Evolutionary conservation across 1,140 invertebrate genomes (phyloP), one percentile per base, ranked within the genome.

Genomic region (Pissodes strobi): DNA sequence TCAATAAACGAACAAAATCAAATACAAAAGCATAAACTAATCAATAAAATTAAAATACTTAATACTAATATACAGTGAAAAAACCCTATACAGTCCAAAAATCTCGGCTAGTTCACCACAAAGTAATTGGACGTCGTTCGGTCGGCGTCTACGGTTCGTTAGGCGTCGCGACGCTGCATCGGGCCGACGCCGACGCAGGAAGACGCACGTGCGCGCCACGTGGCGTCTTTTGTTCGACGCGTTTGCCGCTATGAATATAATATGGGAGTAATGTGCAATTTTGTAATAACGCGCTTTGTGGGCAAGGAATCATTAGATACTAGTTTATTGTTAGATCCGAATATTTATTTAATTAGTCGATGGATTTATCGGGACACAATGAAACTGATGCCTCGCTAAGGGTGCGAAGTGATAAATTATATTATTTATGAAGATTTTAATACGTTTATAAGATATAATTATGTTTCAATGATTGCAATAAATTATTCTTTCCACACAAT

Each of bases 81-180:
- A n/a, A n/a, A n/a, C n/a, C n/a, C n/a, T n/a, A n/a, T n/a, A n/a
- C n/a, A n/a, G n/a, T n/a, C n/a, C n/a, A n/a, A n/a, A n/a, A n/a
- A n/a, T n/a, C n/a, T n/a, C n/a, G n/a, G n/a, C n/a, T n/a, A n/a
- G n/a, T 43, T 64, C 62, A 37, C 72, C 74, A 62, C 73, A 76
- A 74, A 76, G 71, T 74, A 76, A 73, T 74, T 74, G 72, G 72
- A 73, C 72, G 72, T 56, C 70, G 72, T 72, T 64, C 69, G 69
- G 67, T 66, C 66, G 69, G 68, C 46, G 19, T 64, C 37, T 46
- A 69, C 67, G 70, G 68, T 72, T 76, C 72, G 71, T 74, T 74
- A 72, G 52, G 19, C 52, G 63, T 67, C 53, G 43, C 66, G 53
- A 68, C 64, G 43, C 52, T 48, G 61, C 12, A 45, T 37, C 41